These are phyloP conservation scores for Corythoichthys intestinalis DNA, from an alignment of 2,113 vertebrate genomes.

Conservation along the genomic window DNA sequence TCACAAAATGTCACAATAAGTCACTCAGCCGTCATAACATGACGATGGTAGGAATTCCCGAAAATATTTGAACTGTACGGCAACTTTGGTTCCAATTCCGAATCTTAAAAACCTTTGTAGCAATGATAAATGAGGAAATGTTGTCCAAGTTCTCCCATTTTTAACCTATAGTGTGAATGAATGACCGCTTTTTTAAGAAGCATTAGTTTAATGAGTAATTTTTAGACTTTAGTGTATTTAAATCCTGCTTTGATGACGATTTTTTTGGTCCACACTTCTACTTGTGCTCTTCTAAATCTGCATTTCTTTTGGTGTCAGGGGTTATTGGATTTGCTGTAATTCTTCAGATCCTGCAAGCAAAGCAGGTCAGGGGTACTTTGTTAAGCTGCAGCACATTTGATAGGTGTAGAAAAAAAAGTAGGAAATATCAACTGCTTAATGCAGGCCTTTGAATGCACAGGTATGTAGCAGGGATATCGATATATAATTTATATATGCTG, in stretches of 20 bases:
- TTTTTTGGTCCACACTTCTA: not conserved
- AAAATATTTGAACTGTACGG: too few species aligned
- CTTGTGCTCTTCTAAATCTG: not conserved
- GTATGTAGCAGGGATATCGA: constrained; percentile 1
- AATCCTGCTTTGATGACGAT: not conserved
- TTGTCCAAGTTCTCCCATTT: too few species aligned
- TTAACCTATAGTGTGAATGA: too few species aligned
- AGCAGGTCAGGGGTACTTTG: constrained; percentile 28
- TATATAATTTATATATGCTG: not conserved
- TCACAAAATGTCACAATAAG: too few species aligned
- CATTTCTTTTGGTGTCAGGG: constrained; percentile 18
- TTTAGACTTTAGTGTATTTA: not conserved
- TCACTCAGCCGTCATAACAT: too few species aligned
- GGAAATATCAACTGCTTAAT: not conserved
- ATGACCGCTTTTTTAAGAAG: too few species aligned
- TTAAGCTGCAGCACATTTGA: constrained; percentile 44
- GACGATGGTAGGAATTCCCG: too few species aligned
- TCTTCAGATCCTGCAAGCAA: constrained; percentile 49
- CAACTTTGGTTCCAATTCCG: too few species aligned
- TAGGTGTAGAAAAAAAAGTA: constrained; percentile 10
- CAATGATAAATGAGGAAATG: too few species aligned
- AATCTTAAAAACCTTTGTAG: too few species aligned
- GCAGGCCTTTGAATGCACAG: not conserved
- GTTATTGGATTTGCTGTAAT: constrained; percentile 26
- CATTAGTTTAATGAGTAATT: not conserved